Percentiles rank a stretch among this genome's conserved stretches.
Evolutionary conservation across 2,797 vertebrate genomes (phyloP).

Genomic region (Tympanoctomys barrerae): DNA sequence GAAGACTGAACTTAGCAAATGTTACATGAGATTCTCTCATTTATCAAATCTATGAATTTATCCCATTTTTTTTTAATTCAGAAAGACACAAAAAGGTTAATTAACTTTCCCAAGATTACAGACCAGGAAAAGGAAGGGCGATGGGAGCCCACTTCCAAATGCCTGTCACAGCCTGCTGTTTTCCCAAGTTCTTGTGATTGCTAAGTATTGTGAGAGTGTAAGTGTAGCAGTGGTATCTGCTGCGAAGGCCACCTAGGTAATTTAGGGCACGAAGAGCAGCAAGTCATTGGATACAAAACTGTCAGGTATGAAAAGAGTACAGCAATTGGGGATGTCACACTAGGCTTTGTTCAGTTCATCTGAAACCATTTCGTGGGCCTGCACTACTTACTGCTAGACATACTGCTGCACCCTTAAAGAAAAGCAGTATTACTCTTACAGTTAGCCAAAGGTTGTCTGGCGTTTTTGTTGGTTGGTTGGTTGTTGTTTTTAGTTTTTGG

Average conservation of each 20-base stretch:
- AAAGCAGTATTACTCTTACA: background rate
- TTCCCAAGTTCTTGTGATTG: background rate
- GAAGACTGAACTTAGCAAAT: background rate
- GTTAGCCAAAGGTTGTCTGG: background rate
- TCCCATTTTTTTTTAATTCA: background rate
- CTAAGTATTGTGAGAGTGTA: background rate
- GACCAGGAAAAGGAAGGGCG: background rate
- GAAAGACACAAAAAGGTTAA: slow-evolving; percentile 30
- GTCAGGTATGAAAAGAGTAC: background rate
- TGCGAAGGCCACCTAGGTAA: background rate
- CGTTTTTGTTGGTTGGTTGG: too few species aligned
- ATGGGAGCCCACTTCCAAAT: background rate
- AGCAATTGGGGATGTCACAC: background rate
- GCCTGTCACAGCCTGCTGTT: background rate
- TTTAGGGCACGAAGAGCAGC: background rate
- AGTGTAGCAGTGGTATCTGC: background rate
- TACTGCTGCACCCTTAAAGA: background rate
- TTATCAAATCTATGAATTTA: background rate
- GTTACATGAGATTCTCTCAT: background rate
- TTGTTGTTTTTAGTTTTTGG: too few species aligned
- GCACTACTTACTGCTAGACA: background rate
- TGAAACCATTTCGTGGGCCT: background rate
- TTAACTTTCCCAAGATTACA: background rate
- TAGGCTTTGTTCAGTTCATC: background rate
- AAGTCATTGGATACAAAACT: background rate